phyloP scores from a whole-genome alignment of 2,888 invertebrate genomes.

The Mycalesis mineus region DNA sequence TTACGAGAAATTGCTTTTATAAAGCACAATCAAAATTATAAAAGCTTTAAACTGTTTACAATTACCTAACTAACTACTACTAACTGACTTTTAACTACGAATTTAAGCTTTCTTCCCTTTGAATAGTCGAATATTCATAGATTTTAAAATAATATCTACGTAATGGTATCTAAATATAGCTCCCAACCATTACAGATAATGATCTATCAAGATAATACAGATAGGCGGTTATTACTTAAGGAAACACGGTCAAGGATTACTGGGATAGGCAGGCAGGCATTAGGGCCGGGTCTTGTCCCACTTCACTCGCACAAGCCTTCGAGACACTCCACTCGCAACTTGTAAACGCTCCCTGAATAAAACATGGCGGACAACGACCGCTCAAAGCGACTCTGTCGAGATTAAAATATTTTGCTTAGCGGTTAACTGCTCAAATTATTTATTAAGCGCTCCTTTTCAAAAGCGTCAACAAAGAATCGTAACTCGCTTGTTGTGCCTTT shows the following conservation, averaged over 20 bases:
- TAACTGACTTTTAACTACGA: too few relatives aligned
- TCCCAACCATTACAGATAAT: too few relatives aligned
- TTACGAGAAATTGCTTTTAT: too few relatives aligned
- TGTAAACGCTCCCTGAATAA: conserved; percentile 55
- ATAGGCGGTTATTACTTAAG: too few relatives aligned
- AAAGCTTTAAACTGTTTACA: too few relatives aligned
- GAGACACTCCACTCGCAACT: conserved; percentile 36
- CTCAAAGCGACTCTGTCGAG: conserved; percentile 61
- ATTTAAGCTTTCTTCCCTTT: too few relatives aligned
- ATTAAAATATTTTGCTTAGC: conserved; percentile 69
- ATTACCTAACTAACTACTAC: too few relatives aligned
- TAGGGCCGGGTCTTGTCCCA: not conserved
- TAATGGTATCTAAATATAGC: too few relatives aligned
- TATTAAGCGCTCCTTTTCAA: conserved; percentile 53
- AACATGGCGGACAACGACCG: conserved; percentile 58
- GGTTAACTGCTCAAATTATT: conserved; percentile 67
- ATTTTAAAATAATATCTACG: too few relatives aligned
- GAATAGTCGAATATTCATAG: too few relatives aligned
- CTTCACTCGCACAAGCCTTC: not conserved
- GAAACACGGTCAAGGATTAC: not conserved
- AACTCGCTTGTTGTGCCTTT: conserved; percentile 8
- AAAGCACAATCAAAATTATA: too few relatives aligned
- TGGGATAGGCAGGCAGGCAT: not conserved
- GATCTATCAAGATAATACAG: too few relatives aligned
- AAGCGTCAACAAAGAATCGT: conserved; percentile 41